phyloP scores from a whole-genome alignment of 2,888 invertebrate genomes.

The Caradrina kadenii region DNA sequence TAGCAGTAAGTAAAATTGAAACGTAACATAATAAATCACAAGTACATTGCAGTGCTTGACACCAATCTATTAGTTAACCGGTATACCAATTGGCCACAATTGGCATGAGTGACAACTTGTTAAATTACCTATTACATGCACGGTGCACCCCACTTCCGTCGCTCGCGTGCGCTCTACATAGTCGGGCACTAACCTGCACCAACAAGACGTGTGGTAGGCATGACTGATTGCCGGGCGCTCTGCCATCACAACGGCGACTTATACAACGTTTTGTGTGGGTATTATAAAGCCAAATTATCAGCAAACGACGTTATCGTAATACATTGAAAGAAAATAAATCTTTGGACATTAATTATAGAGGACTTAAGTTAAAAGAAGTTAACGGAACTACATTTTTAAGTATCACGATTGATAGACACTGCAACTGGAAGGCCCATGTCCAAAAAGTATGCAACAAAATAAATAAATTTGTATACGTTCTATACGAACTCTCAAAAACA shows the following conservation, averaged over 20 bases:
- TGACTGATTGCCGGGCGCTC: slow-evolving; percentile 7
- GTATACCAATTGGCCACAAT: slow-evolving; percentile 45
- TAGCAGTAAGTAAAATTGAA: neutral
- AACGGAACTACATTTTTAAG: too few relatives aligned
- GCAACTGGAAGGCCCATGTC: too few relatives aligned
- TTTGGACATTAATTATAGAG: too few relatives aligned
- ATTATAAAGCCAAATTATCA: too few relatives aligned
- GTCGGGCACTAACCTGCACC: neutral
- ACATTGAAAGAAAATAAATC: too few relatives aligned
- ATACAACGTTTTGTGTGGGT: too few relatives aligned
- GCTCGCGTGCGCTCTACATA: neutral
- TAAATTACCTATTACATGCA: slow-evolving; percentile 29
- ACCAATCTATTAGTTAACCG: slow-evolving; percentile 50
- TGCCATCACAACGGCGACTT: neutral
- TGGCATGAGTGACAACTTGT: slow-evolving; percentile 34
- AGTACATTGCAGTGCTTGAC: slow-evolving; percentile 42
- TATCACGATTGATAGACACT: too few relatives aligned
- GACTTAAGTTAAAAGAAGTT: too few relatives aligned
- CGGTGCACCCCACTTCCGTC: slow-evolving; percentile 33
- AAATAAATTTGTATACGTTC: too few relatives aligned
- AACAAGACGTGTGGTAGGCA: neutral
- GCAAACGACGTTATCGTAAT: too few relatives aligned
- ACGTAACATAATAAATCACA: slow-evolving; percentile 20
- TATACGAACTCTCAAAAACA: too few relatives aligned
- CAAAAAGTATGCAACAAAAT: too few relatives aligned